Evolutionary conservation across 2,888 invertebrate species (phyloP).

Genomic region (Synergus japonicus): DNA sequence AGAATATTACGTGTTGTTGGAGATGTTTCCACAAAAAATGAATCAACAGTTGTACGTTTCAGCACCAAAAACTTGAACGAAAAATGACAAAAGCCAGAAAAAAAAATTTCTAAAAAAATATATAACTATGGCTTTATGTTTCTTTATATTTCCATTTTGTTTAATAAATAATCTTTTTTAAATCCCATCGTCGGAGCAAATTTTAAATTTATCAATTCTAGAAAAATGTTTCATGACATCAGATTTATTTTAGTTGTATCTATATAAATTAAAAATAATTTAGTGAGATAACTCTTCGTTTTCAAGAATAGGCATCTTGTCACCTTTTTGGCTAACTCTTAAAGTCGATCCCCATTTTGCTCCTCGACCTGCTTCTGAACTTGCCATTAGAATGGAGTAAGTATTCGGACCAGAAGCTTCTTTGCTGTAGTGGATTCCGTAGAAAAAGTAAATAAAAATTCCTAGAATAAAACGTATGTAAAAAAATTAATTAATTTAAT

Average conservation of each 20-base stretch:
- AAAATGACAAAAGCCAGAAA: neutral
- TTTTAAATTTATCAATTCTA: conserved; percentile 7
- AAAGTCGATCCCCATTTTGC: conserved; percentile 81
- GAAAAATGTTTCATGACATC: neutral
- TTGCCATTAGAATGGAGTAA: conserved; percentile 84
- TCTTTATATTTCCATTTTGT: neutral
- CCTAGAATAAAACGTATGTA: conserved; percentile 79
- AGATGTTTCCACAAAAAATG: neutral
- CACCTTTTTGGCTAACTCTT: conserved; percentile 68
- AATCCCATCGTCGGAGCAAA: neutral
- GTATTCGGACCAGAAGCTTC: conserved; percentile 83
- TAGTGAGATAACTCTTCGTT: conserved; percentile 53
- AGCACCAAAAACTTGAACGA: neutral
- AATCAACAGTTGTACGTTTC: neutral
- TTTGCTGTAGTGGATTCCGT: conserved; percentile 92
- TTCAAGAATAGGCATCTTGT: conserved; percentile 71
- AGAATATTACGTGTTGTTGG: too few relatives aligned
- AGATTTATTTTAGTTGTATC: neutral
- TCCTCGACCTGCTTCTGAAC: conserved; percentile 81
- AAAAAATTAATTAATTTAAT: neutral
- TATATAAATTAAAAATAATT: neutral
- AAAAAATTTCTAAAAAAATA: neutral
- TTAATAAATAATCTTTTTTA: neutral
- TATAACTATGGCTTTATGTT: neutral
- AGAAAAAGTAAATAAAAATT: conserved; percentile 88